These are phyloP conservation scores for Peromyscus californicus DNA, from an alignment of 2,113 vertebrate genomes.

Conservation along the genomic window DNA sequence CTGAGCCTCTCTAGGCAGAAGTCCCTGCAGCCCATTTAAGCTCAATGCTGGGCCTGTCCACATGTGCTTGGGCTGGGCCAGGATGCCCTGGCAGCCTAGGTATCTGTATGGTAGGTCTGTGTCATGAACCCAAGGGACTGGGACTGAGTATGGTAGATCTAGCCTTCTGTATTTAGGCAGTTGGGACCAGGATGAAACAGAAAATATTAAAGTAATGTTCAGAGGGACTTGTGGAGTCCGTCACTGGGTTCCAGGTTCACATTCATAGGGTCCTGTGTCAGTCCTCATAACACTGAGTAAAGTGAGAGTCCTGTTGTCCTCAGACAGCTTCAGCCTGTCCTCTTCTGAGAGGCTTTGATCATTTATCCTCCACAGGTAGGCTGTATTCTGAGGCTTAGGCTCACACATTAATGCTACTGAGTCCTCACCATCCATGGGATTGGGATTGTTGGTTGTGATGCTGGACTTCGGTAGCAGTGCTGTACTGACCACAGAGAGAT, in stretches of 20 bases:
- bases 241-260: too few relatives aligned
- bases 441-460: conserved; percentile 43
- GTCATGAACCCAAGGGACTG: not conserved
- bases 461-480: not conserved
- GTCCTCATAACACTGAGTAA: conserved; percentile 35
- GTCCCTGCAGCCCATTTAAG: too few relatives aligned
- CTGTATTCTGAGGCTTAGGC: not conserved
- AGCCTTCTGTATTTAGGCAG: not conserved
- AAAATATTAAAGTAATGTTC: too few relatives aligned
- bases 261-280: not conserved
- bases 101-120: too few relatives aligned
- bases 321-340: not conserved
- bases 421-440: conserved; percentile 47
- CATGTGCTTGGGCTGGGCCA: too few relatives aligned
- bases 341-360: not conserved
- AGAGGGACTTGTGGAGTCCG: too few relatives aligned
- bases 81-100: not conserved
- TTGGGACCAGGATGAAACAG: too few relatives aligned
- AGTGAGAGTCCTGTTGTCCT: conserved; percentile 62
- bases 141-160: not conserved
- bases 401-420: conserved; percentile 51
- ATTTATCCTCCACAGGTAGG: conserved; percentile 51
- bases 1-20: not conserved
- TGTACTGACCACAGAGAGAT: conserved; percentile 61
- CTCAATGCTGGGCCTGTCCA: not conserved